Percentiles rank a stretch among this genome's conserved stretches.
phyloP scores from a whole-genome alignment of 2,113 vertebrate genomes.

The Aldabrachelys gigantea region DNA sequence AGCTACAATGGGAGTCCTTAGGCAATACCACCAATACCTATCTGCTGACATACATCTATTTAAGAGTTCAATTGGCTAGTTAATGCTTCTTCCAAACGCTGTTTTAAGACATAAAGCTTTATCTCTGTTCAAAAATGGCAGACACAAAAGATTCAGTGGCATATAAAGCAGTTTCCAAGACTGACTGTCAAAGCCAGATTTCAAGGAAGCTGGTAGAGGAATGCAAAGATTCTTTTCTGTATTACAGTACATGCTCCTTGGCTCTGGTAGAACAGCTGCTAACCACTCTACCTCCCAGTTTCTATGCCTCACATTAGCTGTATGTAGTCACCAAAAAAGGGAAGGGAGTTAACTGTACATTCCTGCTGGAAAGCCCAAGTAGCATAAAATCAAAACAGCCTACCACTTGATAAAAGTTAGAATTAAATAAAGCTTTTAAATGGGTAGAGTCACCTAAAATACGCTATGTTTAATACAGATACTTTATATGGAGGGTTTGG shows the following conservation, averaged over 20 bases:
- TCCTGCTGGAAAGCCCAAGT: background rate
- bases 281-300: too few relatives aligned
- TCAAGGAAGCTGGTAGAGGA: background rate
- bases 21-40: rapidly evolving
- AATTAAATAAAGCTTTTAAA: background rate
- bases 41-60: rapidly evolving
- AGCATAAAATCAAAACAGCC: background rate
- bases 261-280: background rate
- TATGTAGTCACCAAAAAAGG: background rate
- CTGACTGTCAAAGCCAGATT: background rate
- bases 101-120: background rate
- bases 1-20: background rate
- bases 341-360: background rate
- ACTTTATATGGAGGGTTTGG: rapidly evolving
- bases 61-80: rapidly evolving
- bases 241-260: background rate
- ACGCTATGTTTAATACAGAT: rapidly evolving
- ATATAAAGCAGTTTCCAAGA: rapidly evolving
- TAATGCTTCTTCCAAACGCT: background rate
- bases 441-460: background rate
- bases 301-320: background rate
- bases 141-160: background rate
- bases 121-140: background rate
- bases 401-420: background rate
- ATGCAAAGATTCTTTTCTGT: background rate